Evolutionary conservation across 2,113 vertebrate species (phyloP).

Genomic region (Lanius ludovicianus): DNA sequence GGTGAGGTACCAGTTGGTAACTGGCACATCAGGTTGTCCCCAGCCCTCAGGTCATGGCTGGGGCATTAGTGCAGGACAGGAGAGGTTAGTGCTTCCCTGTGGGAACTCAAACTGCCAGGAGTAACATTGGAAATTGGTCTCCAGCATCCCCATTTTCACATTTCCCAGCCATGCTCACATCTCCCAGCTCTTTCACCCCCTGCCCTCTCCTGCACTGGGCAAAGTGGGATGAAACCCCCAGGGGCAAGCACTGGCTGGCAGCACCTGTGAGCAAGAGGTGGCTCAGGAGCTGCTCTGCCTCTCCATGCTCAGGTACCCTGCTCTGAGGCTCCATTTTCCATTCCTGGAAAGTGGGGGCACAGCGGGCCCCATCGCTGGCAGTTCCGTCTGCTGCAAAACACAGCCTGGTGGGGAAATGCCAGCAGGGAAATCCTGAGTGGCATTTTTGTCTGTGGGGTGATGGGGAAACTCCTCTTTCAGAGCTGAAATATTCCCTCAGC

Average conservation of each 20-base stretch:
- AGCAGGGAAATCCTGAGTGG: not conserved
- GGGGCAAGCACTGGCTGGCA: not conserved
- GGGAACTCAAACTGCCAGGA: not conserved
- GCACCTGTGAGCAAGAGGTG: not conserved
- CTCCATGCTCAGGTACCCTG: rapidly evolving
- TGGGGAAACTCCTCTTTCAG: not conserved
- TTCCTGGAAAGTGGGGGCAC: not conserved
- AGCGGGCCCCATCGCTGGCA: rapidly evolving
- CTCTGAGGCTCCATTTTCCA: not conserved
- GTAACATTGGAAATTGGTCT: not conserved
- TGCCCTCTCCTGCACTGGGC: not conserved
- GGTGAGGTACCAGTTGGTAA: rapidly evolving
- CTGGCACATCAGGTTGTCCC: not conserved
- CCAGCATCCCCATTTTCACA: not conserved
- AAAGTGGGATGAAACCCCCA: not conserved
- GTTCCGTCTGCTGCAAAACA: not conserved
- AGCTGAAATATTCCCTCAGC: not conserved
- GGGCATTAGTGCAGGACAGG: not conserved
- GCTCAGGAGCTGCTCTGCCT: not conserved
- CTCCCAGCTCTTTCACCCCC: not conserved
- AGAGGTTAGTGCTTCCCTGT: not conserved
- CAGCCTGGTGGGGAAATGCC: not conserved
- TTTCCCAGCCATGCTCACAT: rapidly evolving
- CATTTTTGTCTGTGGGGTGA: not conserved
- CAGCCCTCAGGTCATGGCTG: not conserved